phyloP scores from a whole-genome alignment of 2,888 invertebrate species.

The Hecatera dysodea region DNA sequence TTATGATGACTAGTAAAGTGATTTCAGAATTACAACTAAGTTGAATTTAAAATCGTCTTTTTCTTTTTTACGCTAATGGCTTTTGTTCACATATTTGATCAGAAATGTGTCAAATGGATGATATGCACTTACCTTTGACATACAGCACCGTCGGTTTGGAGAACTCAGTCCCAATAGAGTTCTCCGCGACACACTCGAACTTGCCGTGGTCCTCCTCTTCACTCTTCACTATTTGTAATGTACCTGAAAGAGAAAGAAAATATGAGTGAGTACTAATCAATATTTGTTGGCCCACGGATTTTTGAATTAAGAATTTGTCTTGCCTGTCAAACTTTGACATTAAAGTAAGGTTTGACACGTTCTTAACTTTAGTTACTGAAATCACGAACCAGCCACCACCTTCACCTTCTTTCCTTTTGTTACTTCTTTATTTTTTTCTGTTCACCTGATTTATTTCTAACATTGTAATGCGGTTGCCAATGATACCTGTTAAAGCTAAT shows the following conservation, averaged over 20 bases:
- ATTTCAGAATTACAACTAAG: too few relatives aligned
- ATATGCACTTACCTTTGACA: constrained; percentile 94
- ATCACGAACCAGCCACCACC: too few relatives aligned
- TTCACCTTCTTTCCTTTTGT: too few relatives aligned
- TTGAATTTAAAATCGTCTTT: not conserved
- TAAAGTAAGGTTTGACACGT: too few relatives aligned
- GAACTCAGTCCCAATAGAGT: constrained; percentile 97
- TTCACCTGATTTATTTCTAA: too few relatives aligned
- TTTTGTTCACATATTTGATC: not conserved
- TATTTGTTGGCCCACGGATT: too few relatives aligned
- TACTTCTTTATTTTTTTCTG: too few relatives aligned
- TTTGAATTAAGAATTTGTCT: not conserved
- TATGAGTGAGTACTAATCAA: not conserved
- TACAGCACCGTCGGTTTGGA: constrained; percentile 97
- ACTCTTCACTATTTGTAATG: constrained; percentile 97
- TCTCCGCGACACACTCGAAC: constrained; percentile 99
- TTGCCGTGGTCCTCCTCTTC: constrained; percentile 98
- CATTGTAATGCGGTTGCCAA: too few relatives aligned
- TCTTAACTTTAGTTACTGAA: too few relatives aligned
- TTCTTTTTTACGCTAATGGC: not conserved
- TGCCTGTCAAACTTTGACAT: too few relatives aligned
- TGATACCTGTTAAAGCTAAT: too few relatives aligned
- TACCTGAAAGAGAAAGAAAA: constrained; percentile 91
- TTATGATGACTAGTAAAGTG: too few relatives aligned
- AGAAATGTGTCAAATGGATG: not conserved